Conservation (phyloP, 2,888 invertebrate genomes). For the Spodoptera littoralis region DNA sequence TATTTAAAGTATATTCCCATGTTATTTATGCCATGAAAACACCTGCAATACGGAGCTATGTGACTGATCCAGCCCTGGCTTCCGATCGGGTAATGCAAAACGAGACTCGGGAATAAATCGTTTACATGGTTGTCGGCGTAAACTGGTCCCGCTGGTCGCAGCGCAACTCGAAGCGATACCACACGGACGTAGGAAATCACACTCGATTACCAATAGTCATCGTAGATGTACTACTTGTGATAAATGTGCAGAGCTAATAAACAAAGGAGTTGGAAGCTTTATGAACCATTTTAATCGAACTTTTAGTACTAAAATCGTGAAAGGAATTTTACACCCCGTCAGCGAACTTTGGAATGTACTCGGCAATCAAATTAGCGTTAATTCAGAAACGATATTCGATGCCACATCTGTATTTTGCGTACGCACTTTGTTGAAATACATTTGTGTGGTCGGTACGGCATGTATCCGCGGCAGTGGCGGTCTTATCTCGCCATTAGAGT, state of each 20-base stretch:
- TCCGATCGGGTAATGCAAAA: slow-evolving; percentile 87
- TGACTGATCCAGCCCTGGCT: slow-evolving; percentile 78
- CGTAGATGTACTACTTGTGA: slow-evolving; percentile 43
- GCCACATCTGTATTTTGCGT: slow-evolving; percentile 75
- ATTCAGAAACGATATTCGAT: slow-evolving; percentile 43
- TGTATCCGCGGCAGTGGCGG: slow-evolving; percentile 79
- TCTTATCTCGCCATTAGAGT: slow-evolving; percentile 88
- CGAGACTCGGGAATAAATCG: slow-evolving; percentile 87
- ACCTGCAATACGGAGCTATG: slow-evolving; percentile 45
- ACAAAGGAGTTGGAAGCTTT: background rate
- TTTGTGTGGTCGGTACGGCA: slow-evolving; percentile 69
- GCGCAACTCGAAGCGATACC: slow-evolving; percentile 61
- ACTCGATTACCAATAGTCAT: slow-evolving; percentile 64
- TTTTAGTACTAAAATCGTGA: background rate
- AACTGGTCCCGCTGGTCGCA: slow-evolving; percentile 83
- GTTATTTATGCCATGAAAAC: slow-evolving; percentile 38
- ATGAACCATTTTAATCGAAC: background rate
- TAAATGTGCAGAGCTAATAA: slow-evolving; percentile 7
- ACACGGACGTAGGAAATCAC: slow-evolving; percentile 77
- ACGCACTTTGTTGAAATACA: slow-evolving; percentile 71
- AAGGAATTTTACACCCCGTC: background rate
- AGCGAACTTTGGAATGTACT: background rate
- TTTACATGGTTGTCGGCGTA: slow-evolving; percentile 89
- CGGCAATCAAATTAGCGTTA: slow-evolving; percentile 7
- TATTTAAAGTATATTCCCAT: slow-evolving; percentile 33